Conservation (phyloP, 2,113 vertebrate species). For the Ascaphus truei region DNA sequence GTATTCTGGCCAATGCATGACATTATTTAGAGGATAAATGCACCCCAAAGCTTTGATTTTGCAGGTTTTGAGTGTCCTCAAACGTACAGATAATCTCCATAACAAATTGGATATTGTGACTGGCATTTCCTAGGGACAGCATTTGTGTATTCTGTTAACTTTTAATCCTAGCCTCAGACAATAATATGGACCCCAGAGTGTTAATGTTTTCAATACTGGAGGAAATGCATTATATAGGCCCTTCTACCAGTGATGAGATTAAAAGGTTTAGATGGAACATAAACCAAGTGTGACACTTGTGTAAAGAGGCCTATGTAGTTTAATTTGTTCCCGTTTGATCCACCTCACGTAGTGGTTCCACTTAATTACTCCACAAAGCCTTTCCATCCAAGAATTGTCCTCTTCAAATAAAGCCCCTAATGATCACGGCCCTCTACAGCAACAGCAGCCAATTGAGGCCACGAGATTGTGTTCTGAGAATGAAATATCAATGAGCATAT, state of each 20-base stretch:
- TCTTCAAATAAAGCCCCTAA: slow-evolving; percentile 19
- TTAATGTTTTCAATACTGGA: too few species aligned
- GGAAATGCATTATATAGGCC: background rate
- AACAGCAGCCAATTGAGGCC: background rate
- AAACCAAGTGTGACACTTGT: background rate
- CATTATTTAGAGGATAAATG: background rate
- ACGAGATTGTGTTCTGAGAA: background rate
- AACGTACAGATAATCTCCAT: background rate
- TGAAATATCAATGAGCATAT: background rate
- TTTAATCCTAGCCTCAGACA: too few species aligned
- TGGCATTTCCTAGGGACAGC: too few species aligned
- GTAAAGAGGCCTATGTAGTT: background rate
- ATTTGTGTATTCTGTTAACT: background rate
- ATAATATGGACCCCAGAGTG: too few species aligned
- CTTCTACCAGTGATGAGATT: background rate
- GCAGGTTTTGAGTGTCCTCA: background rate
- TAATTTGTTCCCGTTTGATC: slow-evolving; percentile 36
- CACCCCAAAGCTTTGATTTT: background rate
- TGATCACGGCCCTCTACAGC: background rate
- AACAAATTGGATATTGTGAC: background rate
- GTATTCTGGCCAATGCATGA: background rate
- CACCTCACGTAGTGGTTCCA: slow-evolving; percentile 18
- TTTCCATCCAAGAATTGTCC: slow-evolving; percentile 27
- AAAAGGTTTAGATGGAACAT: slow-evolving; percentile 11
- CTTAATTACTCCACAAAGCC: slow-evolving; percentile 27